Evolutionary conservation across 37 sponge, comb jelly and placozoan genomes (phyloP).

Genomic region (Haliclona indistincta): DNA sequence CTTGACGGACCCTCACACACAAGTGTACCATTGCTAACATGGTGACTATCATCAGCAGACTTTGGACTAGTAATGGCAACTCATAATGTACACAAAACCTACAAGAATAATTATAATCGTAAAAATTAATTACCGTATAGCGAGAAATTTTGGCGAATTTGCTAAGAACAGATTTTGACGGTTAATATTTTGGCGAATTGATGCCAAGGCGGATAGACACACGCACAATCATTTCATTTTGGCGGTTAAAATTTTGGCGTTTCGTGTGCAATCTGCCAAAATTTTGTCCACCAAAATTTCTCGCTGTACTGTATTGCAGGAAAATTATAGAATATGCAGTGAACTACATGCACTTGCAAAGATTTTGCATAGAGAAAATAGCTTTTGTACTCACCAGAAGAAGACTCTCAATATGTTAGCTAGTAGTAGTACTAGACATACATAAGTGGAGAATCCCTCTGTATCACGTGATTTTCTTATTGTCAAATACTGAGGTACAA

Average conservation of each 20-base stretch:
- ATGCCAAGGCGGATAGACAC: no score
- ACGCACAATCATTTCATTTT: no score
- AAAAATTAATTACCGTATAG: background rate
- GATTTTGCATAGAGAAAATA: background rate
- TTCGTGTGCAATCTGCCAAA: no score
- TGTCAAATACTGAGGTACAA: constrained; percentile 87
- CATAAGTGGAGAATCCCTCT: constrained; percentile 92
- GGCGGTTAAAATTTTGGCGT: no score
- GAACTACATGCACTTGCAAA: no score
- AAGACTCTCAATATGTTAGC: constrained; percentile 90
- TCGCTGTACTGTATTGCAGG: no score
- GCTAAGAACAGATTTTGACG: no score
- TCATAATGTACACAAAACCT: constrained; percentile 92
- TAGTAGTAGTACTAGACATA: constrained; percentile 87
- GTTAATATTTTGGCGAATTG: no score
- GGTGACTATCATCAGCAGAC: constrained; percentile 80
- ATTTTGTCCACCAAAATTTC: no score
- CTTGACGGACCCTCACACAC: constrained; percentile 57
- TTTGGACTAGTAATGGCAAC: constrained; percentile 85
- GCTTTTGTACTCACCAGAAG: constrained; percentile 83
- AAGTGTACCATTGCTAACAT: constrained; percentile 87
- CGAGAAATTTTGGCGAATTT: no score
- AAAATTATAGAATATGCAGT: no score
- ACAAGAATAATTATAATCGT: background rate
- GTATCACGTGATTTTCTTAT: constrained; percentile 62